Percentiles rank a stretch among this genome's conserved stretches.
phyloP scores from a whole-genome alignment of 2,888 invertebrate species.

The Siphlonurus alternatus region DNA sequence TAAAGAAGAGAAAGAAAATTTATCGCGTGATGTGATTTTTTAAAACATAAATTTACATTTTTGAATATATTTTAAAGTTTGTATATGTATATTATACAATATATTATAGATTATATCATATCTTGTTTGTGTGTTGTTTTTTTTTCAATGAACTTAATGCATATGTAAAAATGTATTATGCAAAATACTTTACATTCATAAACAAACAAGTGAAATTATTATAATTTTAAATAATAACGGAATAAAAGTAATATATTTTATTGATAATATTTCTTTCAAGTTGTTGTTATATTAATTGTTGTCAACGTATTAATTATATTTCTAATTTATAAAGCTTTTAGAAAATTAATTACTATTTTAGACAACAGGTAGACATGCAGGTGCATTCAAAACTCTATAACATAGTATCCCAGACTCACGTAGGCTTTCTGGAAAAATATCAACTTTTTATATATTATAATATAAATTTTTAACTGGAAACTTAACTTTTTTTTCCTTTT shows the following conservation, averaged over 20 bases:
- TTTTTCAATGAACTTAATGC: background rate
- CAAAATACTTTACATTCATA: too few relatives aligned
- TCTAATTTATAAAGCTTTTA: background rate
- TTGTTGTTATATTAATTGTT: too few relatives aligned
- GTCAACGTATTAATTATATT: background rate
- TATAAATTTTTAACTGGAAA: background rate
- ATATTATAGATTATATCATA: background rate
- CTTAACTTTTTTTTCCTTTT: background rate
- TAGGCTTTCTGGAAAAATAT: background rate
- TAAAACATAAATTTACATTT: background rate
- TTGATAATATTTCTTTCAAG: too few relatives aligned
- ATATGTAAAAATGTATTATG: too few relatives aligned
- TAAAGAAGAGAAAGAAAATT: background rate
- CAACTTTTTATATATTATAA: background rate
- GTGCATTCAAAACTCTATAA: too few relatives aligned
- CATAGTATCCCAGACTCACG: background rate
- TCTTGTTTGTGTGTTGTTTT: background rate
- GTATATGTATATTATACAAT: background rate
- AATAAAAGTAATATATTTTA: too few relatives aligned
- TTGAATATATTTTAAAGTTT: conserved; percentile 1
- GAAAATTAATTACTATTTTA: background rate
- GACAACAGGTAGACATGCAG: too few relatives aligned
- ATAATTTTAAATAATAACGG: too few relatives aligned
- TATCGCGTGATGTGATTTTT: background rate
- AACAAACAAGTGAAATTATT: too few relatives aligned